A percentile compares a stretch with the other conserved stretches of the same genome.
These are phyloP conservation scores for Poeciliopsis occidentalis DNA, from an alignment of 2,113 vertebrate genomes.

Conservation along the genomic window DNA sequence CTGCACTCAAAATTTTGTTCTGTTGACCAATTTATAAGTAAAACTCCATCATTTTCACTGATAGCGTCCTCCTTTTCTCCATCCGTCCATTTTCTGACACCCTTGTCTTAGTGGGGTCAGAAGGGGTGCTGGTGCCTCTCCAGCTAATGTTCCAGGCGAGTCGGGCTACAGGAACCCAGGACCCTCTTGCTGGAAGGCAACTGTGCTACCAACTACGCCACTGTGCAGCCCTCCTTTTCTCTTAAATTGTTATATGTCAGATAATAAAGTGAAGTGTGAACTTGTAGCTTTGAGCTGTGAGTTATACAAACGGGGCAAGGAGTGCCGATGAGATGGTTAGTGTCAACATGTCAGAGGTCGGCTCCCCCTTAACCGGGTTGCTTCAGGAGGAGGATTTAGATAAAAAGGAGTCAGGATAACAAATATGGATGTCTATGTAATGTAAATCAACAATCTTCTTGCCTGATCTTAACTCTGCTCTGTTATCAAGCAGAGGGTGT, in stretches of 20 bases:
- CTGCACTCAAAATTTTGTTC: too few species aligned
- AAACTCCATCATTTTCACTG: background rate
- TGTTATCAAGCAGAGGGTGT: background rate
- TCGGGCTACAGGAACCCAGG: too few species aligned
- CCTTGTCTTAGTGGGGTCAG: too few species aligned
- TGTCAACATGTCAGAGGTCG: conserved; percentile 34
- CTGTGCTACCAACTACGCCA: too few species aligned
- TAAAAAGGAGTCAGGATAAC: conserved; percentile 9
- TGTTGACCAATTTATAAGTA: background rate
- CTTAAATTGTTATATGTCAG: background rate
- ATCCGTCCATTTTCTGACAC: too few species aligned
- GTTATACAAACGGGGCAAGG: background rate
- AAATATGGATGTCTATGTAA: conserved; percentile 5
- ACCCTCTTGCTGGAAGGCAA: too few species aligned
- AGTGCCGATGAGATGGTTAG: conserved; percentile 9
- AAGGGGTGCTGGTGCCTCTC: too few species aligned
- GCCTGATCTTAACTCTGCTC: too few species aligned
- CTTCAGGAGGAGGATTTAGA: conserved; percentile 14
- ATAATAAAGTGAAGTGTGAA: background rate
- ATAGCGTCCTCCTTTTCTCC: background rate
- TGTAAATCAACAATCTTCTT: background rate
- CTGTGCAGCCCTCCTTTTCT: background rate
- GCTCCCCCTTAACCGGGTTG: conserved; percentile 30
- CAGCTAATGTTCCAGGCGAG: too few species aligned
- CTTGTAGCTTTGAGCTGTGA: conserved; percentile 6